A percentile compares a stretch with the other conserved stretches of the same genome.
Conservation (phyloP, 1,140 invertebrate genomes). For the Ptiloglossa arizonensis region DNA sequence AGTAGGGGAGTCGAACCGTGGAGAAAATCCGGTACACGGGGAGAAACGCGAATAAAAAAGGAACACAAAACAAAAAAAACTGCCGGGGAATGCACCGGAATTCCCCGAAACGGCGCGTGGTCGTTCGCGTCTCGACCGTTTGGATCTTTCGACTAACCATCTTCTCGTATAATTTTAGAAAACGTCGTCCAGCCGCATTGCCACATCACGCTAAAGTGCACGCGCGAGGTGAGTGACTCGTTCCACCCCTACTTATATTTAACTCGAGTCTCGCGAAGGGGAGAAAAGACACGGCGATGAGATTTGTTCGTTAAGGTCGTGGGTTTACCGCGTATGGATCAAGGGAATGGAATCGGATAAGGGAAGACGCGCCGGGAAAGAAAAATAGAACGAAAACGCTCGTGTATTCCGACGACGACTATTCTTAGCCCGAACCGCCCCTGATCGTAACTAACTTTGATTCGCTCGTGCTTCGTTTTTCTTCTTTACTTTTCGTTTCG, state of each 20-base stretch:
- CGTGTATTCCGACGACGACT: not conserved
- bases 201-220: slow-evolving; percentile 95
- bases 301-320: slow-evolving; percentile 50
- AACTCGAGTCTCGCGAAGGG: slow-evolving; percentile 64
- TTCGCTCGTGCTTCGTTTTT: no score
- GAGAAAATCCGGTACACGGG: no score
- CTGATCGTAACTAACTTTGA: no score
- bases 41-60: no score
- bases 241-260: slow-evolving; percentile 71
- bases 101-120: no score
- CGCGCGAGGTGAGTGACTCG: slow-evolving; percentile 89
- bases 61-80: no score
- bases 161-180: slow-evolving; percentile 74
- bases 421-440: slow-evolving; percentile 28
- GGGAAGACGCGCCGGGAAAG: not conserved
- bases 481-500: slow-evolving; percentile 4
- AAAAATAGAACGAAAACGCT: not conserved
- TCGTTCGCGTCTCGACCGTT: not conserved
- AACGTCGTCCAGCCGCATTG: slow-evolving; percentile 91
- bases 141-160: slow-evolving; percentile 9
- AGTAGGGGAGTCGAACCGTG: no score
- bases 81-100: no score
- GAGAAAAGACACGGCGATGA: slow-evolving; percentile 55
- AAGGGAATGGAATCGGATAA: slow-evolving; percentile 11
- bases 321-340: slow-evolving; percentile 3